Percentiles rank a stretch among this genome's conserved stretches.
Evolutionary conservation across 2,888 invertebrate species (phyloP).

Genomic region (Meteorus cinctellus): DNA sequence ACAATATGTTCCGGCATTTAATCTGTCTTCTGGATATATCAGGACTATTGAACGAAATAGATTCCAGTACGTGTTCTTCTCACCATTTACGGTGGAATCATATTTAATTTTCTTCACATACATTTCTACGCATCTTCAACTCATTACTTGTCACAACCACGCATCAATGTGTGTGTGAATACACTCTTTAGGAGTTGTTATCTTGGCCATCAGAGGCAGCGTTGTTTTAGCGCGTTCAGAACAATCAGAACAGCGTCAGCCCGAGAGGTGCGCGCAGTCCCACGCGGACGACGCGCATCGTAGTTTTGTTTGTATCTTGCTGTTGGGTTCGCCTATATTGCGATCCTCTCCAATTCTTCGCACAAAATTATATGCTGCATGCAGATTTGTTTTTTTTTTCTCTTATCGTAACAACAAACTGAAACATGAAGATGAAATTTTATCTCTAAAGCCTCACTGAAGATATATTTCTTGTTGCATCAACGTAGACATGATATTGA

Average conservation of each 20-base stretch:
- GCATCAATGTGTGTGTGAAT: too few species aligned
- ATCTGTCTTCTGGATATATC: too few species aligned
- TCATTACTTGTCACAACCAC: too few species aligned
- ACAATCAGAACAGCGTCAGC: constrained; percentile 53
- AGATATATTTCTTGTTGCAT: constrained; percentile 11
- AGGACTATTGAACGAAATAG: too few species aligned
- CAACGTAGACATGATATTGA: constrained; percentile 6
- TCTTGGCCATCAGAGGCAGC: constrained; percentile 29
- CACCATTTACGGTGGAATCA: too few species aligned
- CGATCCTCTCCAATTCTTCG: background rate
- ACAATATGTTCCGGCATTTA: too few species aligned
- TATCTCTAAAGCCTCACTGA: background rate
- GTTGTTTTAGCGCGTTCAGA: constrained; percentile 43
- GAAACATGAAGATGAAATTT: background rate
- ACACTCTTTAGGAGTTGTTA: background rate
- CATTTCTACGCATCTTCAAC: too few species aligned
- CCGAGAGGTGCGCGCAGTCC: constrained; percentile 63
- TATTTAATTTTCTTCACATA: too few species aligned
- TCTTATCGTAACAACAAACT: background rate
- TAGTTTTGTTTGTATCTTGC: constrained; percentile 57
- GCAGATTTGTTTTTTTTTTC: background rate
- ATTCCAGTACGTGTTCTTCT: too few species aligned
- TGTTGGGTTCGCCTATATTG: constrained; percentile 35
- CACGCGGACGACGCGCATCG: constrained; percentile 65
- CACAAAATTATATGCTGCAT: background rate